Percentiles rank a stretch among this genome's conserved stretches.
Conservation (phyloP, 2,113 vertebrate species). For the Lasiurus borealis region DNA sequence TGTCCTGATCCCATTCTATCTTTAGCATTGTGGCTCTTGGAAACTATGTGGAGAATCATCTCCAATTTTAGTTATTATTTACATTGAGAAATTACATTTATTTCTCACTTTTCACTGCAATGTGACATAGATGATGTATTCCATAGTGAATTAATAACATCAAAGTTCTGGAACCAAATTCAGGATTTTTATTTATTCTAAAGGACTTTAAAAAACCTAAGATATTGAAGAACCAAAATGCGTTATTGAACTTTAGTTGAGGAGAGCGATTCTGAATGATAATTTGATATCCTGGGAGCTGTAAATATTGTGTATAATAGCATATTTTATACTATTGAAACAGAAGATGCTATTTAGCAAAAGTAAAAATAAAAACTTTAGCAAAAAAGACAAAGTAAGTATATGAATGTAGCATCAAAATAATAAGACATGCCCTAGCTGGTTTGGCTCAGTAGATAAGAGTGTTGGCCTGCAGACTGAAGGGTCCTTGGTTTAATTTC, state of each 20-base stretch:
- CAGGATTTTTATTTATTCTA: slow-evolving; percentile 45
- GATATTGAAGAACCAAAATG: neutral
- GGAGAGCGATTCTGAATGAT: neutral
- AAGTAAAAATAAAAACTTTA: neutral
- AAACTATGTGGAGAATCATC: neutral
- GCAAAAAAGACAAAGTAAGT: neutral
- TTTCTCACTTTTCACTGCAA: neutral
- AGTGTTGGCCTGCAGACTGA: too few relatives aligned
- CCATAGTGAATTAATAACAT: slow-evolving; percentile 31
- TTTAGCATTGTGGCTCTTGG: neutral
- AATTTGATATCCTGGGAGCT: neutral
- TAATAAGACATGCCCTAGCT: neutral
- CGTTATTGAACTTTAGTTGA: neutral
- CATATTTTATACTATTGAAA: neutral
- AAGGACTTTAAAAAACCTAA: slow-evolving; percentile 12
- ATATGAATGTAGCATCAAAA: neutral
- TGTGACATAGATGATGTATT: slow-evolving; percentile 24
- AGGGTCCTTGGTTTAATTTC: too few relatives aligned
- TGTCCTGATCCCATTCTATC: neutral
- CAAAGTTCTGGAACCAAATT: slow-evolving; percentile 16
- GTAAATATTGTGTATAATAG: slow-evolving; percentile 5
- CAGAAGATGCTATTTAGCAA: neutral
- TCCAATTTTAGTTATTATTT: neutral
- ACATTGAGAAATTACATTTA: neutral
- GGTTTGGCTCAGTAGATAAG: too few relatives aligned